These are phyloP conservation scores for Aurelia sp. DNA, from an alignment of 30 jellyfish, hydroid and myxozoan genomes.

Conservation along the genomic window DNA sequence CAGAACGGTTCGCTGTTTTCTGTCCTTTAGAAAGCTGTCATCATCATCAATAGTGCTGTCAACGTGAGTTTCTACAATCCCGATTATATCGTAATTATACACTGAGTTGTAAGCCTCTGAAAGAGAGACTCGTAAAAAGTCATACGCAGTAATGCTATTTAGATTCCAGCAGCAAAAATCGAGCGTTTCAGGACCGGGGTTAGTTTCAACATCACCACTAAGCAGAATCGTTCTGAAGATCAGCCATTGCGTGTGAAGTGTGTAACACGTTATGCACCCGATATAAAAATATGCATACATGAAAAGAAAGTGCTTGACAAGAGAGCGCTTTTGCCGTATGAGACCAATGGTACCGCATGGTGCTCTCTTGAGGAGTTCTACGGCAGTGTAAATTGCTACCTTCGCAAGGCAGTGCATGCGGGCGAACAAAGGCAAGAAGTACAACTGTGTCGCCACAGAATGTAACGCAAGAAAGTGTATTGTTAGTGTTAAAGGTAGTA, in stretches of 20 bases:
- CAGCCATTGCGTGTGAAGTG: conserved; percentile 55
- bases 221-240: conserved; percentile 57
- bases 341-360: not conserved
- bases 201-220: conserved; percentile 70
- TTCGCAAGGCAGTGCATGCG: conserved; percentile 21
- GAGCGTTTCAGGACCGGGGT: conserved; percentile 71
- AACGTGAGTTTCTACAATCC: conserved; percentile 68
- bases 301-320: conserved; percentile 12
- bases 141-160: conserved; percentile 52
- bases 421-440: conserved; percentile 26
- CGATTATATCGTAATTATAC: conserved; percentile 55
- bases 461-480: conserved; percentile 2
- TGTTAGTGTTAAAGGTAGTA: conserved; percentile 19
- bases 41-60: conserved; percentile 62
- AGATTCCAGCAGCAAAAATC: conserved; percentile 64
- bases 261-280: conserved; percentile 49
- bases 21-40: not conserved
- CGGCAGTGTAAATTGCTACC: not conserved
- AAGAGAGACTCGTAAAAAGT: conserved; percentile 16
- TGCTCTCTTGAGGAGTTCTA: conserved; percentile 14
- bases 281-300: conserved; percentile 14
- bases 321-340: not conserved
- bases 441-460: conserved; percentile 7
- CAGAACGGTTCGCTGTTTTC: too few relatives aligned
- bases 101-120: conserved; percentile 42